Percentiles rank a stretch among this genome's conserved stretches.
Conservation (phyloP, 1,140 invertebrate genomes). For the Orius insidiosus region DNA sequence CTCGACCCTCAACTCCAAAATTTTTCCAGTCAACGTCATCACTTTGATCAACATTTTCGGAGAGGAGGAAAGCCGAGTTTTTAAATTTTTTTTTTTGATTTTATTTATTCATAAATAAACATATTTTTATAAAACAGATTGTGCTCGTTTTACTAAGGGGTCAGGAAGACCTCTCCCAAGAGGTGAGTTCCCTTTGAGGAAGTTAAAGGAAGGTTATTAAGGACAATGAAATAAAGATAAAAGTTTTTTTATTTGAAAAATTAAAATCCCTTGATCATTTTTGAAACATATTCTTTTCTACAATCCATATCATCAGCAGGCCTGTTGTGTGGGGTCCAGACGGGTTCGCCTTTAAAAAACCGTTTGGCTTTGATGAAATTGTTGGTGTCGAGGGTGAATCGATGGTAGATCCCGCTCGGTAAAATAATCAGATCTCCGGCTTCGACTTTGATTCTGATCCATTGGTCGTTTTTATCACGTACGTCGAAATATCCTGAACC, state of each 20-base stretch:
- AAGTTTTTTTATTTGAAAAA: no score
- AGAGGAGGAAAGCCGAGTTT: background rate
- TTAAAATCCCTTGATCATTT: background rate
- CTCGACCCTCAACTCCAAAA: slow-evolving; percentile 86
- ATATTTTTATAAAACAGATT: no score
- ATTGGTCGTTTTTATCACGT: slow-evolving; percentile 67
- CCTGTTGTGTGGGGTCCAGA: slow-evolving; percentile 79
- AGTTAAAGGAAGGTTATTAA: no score
- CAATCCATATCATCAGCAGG: slow-evolving; percentile 74
- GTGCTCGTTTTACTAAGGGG: no score
- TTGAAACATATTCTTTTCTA: slow-evolving; percentile 44
- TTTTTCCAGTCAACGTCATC: slow-evolving; percentile 2
- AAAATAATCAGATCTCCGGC: slow-evolving; percentile 83
- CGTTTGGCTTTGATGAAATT: slow-evolving; percentile 74
- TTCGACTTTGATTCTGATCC: slow-evolving; percentile 78
- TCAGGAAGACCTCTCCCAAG: no score
- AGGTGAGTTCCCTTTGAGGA: no score
- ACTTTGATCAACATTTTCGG: slow-evolving; percentile 10
- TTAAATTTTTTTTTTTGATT: no score
- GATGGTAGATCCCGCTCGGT: slow-evolving; percentile 92
- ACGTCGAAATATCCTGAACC: slow-evolving; percentile 96
- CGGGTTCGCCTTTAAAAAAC: slow-evolving; percentile 80
- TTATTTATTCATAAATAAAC: no score
- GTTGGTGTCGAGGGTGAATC: slow-evolving; percentile 85
- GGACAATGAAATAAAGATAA: no score